Evolutionary conservation across 2,888 invertebrate genomes (phyloP), one percentile per base, ranked within the genome.

Genomic region (Parascotia fuliginaria): DNA sequence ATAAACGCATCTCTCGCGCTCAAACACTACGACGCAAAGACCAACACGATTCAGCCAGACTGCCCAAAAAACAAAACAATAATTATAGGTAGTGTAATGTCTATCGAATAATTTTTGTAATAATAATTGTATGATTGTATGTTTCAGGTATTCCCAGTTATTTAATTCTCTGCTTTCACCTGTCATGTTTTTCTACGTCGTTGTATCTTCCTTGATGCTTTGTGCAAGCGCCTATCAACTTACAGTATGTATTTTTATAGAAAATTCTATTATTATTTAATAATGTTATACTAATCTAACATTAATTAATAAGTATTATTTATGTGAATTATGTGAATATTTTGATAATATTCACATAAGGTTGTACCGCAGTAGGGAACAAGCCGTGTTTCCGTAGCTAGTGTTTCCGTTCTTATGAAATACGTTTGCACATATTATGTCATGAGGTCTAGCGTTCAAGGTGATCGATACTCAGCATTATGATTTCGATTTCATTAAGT

Each of bases 151-250:
- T 66, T 81, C 83, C 27, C 81, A 77, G 61, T 60, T 87, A 40
- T 85, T 89, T 52, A 83, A 89, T 63, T 87, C 87, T 0, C 52
- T 89, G 45, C 56, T 89, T 3, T 89, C 91, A 1, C 91, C 90
- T 0, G 85, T 89, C 1, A 88, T 91, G 88, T 89, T 90, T 54
- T 58, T 88, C 11, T 91, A 90, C 61, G 75, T 89, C 15, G 73
- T 88, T 0, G 81, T 89, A 71, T 87, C 87, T 54, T 85, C 89
- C 0, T 50, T 89, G 19, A 78, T 86, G 85, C 74, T 91, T 14
- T 89, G 89, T 60, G 83, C 87, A 0, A 89, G 87, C 60, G 85
- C 86, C 5, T 87, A 77, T 60, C 88, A 89, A 63, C 65, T 91
- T 1, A 85, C 87, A 9, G 90, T 89, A 69, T 78, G 84, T 72